A percentile compares a stretch with the other conserved stretches of the same genome.
Conservation (phyloP, 53 echinoderm and acorn worm species). For the Apostichopus leukothele region DNA sequence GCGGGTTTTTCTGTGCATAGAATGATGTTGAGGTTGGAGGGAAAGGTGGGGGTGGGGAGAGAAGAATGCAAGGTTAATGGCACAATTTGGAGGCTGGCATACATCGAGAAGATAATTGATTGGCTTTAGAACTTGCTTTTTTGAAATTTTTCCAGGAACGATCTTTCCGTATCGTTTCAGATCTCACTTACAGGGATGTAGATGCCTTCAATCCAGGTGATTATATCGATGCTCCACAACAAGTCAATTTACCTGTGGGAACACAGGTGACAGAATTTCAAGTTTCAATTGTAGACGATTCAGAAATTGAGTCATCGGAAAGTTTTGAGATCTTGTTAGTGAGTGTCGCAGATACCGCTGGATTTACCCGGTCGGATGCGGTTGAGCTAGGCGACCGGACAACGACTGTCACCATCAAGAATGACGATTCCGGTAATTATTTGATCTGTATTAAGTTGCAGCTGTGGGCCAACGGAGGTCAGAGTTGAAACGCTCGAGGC, state of each 20-base stretch:
- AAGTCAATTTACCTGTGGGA: neutral
- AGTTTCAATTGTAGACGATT: neutral
- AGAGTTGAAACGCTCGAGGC: too few species aligned
- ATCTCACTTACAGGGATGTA: neutral
- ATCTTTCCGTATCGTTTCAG: neutral
- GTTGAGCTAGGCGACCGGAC: neutral
- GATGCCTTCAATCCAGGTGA: conserved; percentile 18
- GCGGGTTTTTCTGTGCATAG: too few species aligned
- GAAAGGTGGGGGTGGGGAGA: too few species aligned
- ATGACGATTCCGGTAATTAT: conserved; percentile 12
- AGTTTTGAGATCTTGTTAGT: neutral
- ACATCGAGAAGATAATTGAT: too few species aligned
- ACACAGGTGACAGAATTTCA: neutral
- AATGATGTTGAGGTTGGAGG: too few species aligned
- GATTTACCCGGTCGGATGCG: neutral
- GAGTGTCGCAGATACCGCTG: neutral
- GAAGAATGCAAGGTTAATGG: too few species aligned
- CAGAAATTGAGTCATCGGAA: neutral
- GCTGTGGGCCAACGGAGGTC: too few species aligned
- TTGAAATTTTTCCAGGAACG: too few species aligned
- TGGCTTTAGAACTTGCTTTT: too few species aligned
- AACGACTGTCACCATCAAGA: neutral
- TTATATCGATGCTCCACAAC: neutral
- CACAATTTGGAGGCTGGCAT: too few species aligned
- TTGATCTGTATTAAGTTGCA: neutral